Percentiles rank a stretch among this genome's conserved stretches.
Evolutionary conservation across 2,888 invertebrate species (phyloP).

Genomic region (Trilocha varians): DNA sequence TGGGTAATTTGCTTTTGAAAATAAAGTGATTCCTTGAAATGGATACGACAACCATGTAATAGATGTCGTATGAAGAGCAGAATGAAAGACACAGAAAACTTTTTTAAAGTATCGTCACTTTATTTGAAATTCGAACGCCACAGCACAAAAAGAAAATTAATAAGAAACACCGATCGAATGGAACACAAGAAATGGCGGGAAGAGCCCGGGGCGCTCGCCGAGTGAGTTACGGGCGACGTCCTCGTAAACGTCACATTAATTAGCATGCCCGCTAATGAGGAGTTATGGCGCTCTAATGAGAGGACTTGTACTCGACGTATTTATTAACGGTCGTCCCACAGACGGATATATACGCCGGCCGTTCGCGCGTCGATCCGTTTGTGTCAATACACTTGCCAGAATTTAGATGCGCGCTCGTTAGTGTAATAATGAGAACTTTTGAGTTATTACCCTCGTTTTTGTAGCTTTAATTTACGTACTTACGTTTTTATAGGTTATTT

Average conservation of each 20-base stretch:
- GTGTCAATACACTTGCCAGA: neutral
- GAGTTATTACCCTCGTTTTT: neutral
- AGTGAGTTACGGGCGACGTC: constrained; percentile 35
- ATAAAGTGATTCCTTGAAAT: no score
- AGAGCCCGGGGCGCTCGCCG: constrained; percentile 6
- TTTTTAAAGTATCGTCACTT: neutral
- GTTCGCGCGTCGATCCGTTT: constrained; percentile 6
- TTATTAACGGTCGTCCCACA: constrained; percentile 16
- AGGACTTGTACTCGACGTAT: constrained; percentile 35
- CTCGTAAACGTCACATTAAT: constrained; percentile 71
- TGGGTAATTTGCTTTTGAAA: no score
- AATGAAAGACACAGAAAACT: neutral
- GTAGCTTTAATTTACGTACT: neutral
- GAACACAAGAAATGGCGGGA: constrained; percentile 5
- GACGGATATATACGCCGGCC: constrained; percentile 19
- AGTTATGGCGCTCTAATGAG: constrained; percentile 71
- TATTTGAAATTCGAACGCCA: neutral
- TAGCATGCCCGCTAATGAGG: constrained; percentile 70
- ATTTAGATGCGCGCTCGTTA: neutral
- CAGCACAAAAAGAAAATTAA: neutral
- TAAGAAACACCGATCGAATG: constrained; percentile 3
- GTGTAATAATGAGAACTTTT: neutral
- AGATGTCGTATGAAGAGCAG: neutral
- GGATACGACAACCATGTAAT: no score
- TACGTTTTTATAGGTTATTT: neutral